Percentiles rank a stretch among this genome's conserved stretches.
Evolutionary conservation across 37 sponge, comb jelly and placozoan genomes (phyloP).

Genomic region (Hexactinellida sp.): DNA sequence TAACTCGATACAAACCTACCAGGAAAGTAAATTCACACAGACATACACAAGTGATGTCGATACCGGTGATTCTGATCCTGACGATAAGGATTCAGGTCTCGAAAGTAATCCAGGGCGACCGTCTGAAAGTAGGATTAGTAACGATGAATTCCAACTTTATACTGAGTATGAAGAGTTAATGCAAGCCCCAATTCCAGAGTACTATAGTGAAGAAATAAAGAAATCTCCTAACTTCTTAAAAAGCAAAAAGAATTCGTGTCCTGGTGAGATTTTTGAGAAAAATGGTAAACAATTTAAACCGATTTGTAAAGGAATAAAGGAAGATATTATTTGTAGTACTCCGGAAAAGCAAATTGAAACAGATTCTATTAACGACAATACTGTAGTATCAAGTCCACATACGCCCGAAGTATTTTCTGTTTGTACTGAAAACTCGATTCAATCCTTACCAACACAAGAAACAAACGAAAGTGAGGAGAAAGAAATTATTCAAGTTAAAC

Average conservation of each 20-base stretch:
- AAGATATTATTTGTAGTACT: no score
- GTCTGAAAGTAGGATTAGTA: neutral
- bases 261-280: neutral
- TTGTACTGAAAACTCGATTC: no score
- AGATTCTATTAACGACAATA: no score
- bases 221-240: neutral
- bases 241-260: neutral
- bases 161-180: neutral
- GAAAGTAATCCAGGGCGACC: neutral
- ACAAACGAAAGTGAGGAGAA: no score
- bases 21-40: neutral
- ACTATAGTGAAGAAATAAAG: neutral
- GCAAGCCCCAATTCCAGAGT: neutral
- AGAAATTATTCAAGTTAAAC: no score
- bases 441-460: no score
- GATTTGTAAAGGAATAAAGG: no score
- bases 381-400: no score
- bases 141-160: neutral
- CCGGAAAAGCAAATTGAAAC: no score
- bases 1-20: neutral
- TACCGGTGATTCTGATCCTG: neutral
- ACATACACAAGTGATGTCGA: neutral
- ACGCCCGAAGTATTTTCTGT: no score
- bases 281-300: no score
- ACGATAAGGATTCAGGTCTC: constrained; percentile 10